Percentiles rank a stretch among this genome's conserved stretches.
phyloP scores from a whole-genome alignment of 2,797 vertebrate genomes.

The Epinephelus coioides region DNA sequence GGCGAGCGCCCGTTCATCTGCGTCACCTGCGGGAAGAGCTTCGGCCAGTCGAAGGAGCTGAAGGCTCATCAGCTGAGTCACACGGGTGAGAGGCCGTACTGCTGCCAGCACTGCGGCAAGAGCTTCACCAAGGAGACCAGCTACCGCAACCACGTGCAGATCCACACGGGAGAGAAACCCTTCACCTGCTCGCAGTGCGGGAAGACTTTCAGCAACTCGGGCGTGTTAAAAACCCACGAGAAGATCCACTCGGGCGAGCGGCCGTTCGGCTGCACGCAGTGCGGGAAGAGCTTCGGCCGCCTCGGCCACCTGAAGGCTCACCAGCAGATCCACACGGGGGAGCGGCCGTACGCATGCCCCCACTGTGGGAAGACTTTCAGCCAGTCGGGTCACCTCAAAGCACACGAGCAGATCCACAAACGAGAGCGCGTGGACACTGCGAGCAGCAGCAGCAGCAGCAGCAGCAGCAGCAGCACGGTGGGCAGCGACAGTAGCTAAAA shows the following conservation, averaged over 20 bases:
- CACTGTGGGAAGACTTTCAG: constrained; percentile 87
- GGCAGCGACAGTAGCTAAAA: constrained; percentile 83
- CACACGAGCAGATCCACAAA: constrained; percentile 88
- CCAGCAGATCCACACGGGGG: constrained; percentile 89
- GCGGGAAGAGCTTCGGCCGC: constrained; percentile 88
- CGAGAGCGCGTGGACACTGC: constrained; percentile 78
- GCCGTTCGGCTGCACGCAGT: constrained; percentile 88
- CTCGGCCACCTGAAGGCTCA: constrained; percentile 89
- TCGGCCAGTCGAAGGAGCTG: constrained; percentile 87
- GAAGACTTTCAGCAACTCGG: constrained; percentile 87
- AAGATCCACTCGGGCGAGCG: constrained; percentile 87
- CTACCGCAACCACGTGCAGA: constrained; percentile 86
- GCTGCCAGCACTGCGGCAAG: constrained; percentile 87
- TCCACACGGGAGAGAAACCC: constrained; percentile 84
- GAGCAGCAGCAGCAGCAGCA: constrained; percentile 71
- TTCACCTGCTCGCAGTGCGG: constrained; percentile 85
- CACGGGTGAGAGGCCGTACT: constrained; percentile 85
- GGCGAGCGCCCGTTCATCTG: constrained; percentile 87
- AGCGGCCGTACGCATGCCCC: constrained; percentile 83
- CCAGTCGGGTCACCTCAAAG: constrained; percentile 88
- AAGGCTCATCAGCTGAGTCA: constrained; percentile 87
- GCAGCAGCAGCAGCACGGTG: constrained; percentile 64
- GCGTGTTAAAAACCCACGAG: constrained; percentile 86
- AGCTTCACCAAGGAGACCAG: constrained; percentile 86
- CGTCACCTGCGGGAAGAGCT: constrained; percentile 85